Evolutionary conservation across 2,113 vertebrate species (phyloP), one percentile per base, ranked within the genome.

Genomic region (Eonycteris spelaea): DNA sequence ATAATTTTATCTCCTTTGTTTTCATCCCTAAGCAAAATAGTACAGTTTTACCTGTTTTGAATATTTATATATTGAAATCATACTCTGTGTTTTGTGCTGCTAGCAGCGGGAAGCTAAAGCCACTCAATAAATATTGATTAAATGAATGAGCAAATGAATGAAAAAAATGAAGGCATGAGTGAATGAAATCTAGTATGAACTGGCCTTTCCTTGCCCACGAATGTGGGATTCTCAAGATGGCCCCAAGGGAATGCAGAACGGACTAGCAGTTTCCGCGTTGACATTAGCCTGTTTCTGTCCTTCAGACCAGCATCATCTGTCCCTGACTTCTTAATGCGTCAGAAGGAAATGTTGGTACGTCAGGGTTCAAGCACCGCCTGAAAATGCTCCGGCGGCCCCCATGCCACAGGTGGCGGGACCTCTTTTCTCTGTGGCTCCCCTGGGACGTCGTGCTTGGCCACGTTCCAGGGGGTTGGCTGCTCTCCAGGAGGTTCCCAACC

Each of bases 401-500:
- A 1, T 16, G 85, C 77, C 84, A 91, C 86, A 87, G 96, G 92
- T 97, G 87, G 68, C 30, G 30, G 84, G 55, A 68, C 63, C 55
- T 48, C 71, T 84, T 78, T 91, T 55, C 55, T 51, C 68, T 6
- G 0, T 24, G 35, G 73, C 61, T 70, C 88, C 59, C 70, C 10
- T 16, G 53, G 53, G 61, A 68, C 3, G 2, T 70, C 18, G 13
- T 80, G 61, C 53, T 90, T 94, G 96, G 96, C 75, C 30, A 14
- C 9, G 5, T 75, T 95, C 92, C 92, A 95, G n/a, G 61, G 90
- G 77, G 43, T 91, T 91, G 89, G 94, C 96, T 88, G 88, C 95
- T 96, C 92, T 97, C 96, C 82, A 92, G 96, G 94, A 92, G 95
- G 94, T 98, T 97, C 91, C 97, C 93, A 92, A 92, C 74, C 91